These are phyloP conservation scores for Trachelus troglodyta DNA, from an alignment of 2,888 invertebrate species.

Conservation along the genomic window DNA sequence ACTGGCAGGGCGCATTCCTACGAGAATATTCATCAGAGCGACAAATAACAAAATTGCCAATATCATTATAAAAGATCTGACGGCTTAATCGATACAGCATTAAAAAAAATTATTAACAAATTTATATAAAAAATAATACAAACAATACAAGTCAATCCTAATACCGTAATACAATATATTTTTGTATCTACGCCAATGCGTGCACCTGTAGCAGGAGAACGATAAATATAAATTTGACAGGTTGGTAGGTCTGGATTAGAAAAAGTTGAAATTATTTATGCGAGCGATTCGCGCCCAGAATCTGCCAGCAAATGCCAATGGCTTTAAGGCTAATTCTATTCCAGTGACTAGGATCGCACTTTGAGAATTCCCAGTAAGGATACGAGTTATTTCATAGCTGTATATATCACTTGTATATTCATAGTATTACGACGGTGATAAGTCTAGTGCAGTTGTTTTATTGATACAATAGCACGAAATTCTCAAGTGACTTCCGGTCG, in stretches of 20 bases:
- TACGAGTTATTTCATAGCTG: not conserved
- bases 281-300: conserved; percentile 25
- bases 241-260: conserved; percentile 29
- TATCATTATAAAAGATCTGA: not conserved
- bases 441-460: too few species aligned
- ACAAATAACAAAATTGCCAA: not conserved
- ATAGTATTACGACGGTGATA: too few species aligned
- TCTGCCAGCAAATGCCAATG: not conserved
- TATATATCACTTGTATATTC: not conserved
- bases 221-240: conserved; percentile 22
- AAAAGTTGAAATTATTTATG: conserved; percentile 32
- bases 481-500: too few species aligned
- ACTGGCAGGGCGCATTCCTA: not conserved
- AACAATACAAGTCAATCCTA: not conserved
- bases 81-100: not conserved
- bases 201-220: conserved; percentile 1
- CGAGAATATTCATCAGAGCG: not conserved
- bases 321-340: not conserved
- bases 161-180: not conserved
- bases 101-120: not conserved
- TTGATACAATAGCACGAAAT: too few species aligned
- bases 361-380: not conserved
- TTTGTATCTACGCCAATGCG: not conserved
- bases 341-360: not conserved
- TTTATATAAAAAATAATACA: not conserved